phyloP scores from a whole-genome alignment of 2,113 vertebrate species.

The Myxocyprinus asiaticus region DNA sequence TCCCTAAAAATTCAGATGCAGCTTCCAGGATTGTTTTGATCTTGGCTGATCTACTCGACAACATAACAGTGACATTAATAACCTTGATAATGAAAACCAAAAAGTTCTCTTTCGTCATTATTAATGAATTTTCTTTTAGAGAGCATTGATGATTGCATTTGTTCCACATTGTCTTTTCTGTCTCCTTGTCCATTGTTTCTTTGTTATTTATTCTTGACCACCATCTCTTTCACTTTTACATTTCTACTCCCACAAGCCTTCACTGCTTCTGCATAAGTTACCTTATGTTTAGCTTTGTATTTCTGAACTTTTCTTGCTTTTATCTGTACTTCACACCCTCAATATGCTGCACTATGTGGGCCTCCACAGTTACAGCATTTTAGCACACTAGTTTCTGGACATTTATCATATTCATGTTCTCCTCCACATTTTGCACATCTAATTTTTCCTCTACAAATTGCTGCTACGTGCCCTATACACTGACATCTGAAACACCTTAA shows the following conservation, averaged over 20 bases:
- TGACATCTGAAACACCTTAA: neutral
- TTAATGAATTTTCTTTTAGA: neutral
- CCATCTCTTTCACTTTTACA: neutral
- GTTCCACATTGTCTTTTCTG: neutral
- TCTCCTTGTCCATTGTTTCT: neutral
- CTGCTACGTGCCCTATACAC: neutral
- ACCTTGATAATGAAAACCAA: neutral
- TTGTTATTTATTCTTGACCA: neutral
- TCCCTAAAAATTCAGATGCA: no score
- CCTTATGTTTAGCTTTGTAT: neutral
- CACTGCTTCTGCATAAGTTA: neutral
- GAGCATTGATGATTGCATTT: neutral
- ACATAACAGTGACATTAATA: neutral
- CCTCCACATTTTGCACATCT: no score
- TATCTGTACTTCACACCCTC: no score
- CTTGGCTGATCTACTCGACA: no score
- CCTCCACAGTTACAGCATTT: no score
- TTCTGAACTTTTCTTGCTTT: no score
- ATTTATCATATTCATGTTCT: no score
- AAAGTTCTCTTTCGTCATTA: neutral
- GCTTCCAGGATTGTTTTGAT: no score
- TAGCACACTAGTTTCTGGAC: no score
- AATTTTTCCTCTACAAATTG: neutral
- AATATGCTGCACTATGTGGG: no score
- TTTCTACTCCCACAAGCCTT: neutral